Conservation (phyloP, 2,797 vertebrate species). For the Darevskia nairensis region DNA sequence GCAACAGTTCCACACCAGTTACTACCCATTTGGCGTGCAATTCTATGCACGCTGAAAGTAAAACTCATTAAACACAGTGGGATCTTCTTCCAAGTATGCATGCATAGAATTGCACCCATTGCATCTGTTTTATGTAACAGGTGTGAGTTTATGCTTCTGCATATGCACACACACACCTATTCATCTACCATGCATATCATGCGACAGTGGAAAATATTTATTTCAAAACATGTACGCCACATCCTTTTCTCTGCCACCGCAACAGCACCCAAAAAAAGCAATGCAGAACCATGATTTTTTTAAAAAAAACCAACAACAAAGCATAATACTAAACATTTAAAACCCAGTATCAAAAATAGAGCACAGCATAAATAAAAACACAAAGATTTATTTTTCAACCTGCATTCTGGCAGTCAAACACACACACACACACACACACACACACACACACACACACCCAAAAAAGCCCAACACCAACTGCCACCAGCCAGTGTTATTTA, state of each 20-base stretch:
- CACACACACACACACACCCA: neutral
- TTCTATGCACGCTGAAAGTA: neutral
- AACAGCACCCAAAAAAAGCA: neutral
- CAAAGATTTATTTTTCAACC: neutral
- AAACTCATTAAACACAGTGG: neutral
- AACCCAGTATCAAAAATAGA: neutral
- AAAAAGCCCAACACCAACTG: neutral
- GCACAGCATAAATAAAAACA: neutral
- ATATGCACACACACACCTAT: neutral
- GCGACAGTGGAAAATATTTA: neutral
- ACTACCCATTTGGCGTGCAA: neutral
- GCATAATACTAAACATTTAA: neutral
- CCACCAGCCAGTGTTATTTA: neutral
- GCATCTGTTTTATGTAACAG: neutral
- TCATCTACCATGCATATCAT: neutral
- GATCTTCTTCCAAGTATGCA: neutral
- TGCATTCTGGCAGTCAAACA: neutral
- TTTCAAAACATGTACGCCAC: neutral
- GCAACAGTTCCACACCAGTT: neutral
- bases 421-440: neutral
- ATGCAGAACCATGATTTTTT: neutral
- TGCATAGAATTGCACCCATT: neutral
- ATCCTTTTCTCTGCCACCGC: too few relatives aligned
- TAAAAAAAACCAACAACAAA: neutral
- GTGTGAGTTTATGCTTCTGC: neutral